Percentiles rank a stretch among this genome's conserved stretches.
phyloP scores from a whole-genome alignment of 1,140 invertebrate species.

The Lithobius niger region DNA sequence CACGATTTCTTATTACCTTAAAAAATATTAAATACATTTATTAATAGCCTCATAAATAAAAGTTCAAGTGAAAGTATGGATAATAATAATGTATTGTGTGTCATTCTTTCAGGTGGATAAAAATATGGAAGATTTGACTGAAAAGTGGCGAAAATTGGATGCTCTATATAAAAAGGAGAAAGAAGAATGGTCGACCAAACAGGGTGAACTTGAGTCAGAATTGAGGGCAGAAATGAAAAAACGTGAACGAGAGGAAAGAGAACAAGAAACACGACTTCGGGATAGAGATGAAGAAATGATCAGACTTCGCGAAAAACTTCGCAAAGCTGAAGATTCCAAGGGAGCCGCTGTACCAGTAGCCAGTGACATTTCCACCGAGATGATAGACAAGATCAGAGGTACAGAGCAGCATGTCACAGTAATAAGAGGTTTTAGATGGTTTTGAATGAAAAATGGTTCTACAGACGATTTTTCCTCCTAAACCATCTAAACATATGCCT shows the following conservation, averaged over 20 bases:
- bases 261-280: conserved; percentile 45
- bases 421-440: not conserved
- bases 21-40: too few species aligned
- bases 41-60: too few species aligned
- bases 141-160: conserved; percentile 39
- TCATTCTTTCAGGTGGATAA: conserved; percentile 34
- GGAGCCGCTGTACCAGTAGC: conserved; percentile 32
- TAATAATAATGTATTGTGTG: conserved; percentile 5
- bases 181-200: conserved; percentile 42
- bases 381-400: not conserved
- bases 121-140: conserved; percentile 38
- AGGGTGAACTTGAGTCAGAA: conserved; percentile 46
- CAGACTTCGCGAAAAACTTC: conserved; percentile 37
- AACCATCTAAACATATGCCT: not conserved
- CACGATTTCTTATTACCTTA: too few species aligned
- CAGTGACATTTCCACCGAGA: not conserved
- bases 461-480: not conserved
- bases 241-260: conserved; percentile 43
- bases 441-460: not conserved
- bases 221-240: conserved; percentile 49
- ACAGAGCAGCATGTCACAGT: not conserved
- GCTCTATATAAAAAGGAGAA: conserved; percentile 39
- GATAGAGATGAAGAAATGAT: conserved; percentile 50
- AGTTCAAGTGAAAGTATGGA: conserved; percentile 8
- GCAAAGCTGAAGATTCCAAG: conserved; percentile 24